These are phyloP conservation scores for Sipha flava DNA, from an alignment of 1,140 invertebrate species.

Conservation along the genomic window DNA sequence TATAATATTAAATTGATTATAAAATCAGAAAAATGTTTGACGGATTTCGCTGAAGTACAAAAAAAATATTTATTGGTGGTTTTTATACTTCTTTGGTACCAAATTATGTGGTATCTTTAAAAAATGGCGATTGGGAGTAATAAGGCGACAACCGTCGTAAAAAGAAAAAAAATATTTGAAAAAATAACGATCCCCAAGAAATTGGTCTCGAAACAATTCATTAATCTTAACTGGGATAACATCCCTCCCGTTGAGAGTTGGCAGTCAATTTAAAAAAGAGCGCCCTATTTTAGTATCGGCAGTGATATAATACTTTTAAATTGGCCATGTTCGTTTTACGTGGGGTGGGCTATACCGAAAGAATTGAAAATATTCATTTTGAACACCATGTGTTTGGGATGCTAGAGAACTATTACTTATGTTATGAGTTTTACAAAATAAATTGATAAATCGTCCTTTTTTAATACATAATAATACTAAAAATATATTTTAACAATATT, in stretches of 20 bases:
- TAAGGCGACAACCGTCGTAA: conserved; percentile 11
- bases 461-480: too few relatives aligned
- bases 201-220: conserved; percentile 32
- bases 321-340: conserved; percentile 9
- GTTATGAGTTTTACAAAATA: neutral
- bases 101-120: conserved; percentile 19
- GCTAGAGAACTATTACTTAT: neutral
- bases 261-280: conserved; percentile 31
- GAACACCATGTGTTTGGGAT: conserved; percentile 10
- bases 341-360: neutral
- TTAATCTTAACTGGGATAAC: conserved; percentile 31
- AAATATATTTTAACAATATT: too few relatives aligned
- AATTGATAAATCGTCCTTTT: neutral
- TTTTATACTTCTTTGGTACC: neutral
- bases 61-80: neutral
- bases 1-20: too few relatives aligned
- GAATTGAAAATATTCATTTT: conserved; percentile 28
- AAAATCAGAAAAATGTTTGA: too few relatives aligned
- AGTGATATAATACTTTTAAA: conserved; percentile 33
- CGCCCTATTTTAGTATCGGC: conserved; percentile 31
- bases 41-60: neutral
- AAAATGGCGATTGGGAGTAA: conserved; percentile 28
- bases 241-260: conserved; percentile 31
- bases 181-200: conserved; percentile 31
- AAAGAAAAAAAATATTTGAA: conserved; percentile 9